Base-by-base conservation (phyloP, 2,113 vertebrate species). In the Cardinalis cardinalis region DNA sequence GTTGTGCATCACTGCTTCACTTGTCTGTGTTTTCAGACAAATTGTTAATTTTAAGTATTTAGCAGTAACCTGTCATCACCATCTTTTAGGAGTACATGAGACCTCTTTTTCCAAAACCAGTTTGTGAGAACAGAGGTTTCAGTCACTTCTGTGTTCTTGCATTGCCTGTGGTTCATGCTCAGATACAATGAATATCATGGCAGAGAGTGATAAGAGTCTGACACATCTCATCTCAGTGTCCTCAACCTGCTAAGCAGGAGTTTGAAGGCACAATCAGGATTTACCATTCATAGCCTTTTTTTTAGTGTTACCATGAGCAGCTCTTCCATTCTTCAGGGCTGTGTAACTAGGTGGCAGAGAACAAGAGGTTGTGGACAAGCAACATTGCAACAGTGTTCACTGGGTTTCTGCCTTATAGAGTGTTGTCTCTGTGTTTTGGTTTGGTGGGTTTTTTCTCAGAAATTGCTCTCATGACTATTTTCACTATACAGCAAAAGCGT, bases 241-340 rank as follows among this genome's bases (percentile, higher is more conserved):
- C 10, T 77, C 29, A 64, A 41, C 9, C 23, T 7, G 4, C 32
- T 46, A 43, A 77, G 49, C 65, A 65, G n/a, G 40, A 55, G 21
- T 81, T 59, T 64, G 32, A 84, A 40, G 40, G 29, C 40, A 41
- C 65, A 55, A 8, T 40, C 7, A 32, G 9, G 19, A 60, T 64
- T 78, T 74, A 55, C 6, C 5, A 49, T 59, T 73, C 28, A 24
- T 12, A 69, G 24, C 18, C 40, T 44, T 76, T 87, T 24, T 74
- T 0, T 14, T 5, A 1, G 0, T 64, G 40, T 40, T 85, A 65
- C 44, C 6, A 7, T 73, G 60, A 65, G 17, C 51, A 85, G 3
- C 23, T 20, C 14, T 69, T 69, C 34, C 4, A 4, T 73, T 85
- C 25, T 44, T 84, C 28, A 34, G 13, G 26, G 31, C 23, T 66